Conservation (phyloP, 2,888 invertebrate species). For the Microctonus hyperodae region DNA sequence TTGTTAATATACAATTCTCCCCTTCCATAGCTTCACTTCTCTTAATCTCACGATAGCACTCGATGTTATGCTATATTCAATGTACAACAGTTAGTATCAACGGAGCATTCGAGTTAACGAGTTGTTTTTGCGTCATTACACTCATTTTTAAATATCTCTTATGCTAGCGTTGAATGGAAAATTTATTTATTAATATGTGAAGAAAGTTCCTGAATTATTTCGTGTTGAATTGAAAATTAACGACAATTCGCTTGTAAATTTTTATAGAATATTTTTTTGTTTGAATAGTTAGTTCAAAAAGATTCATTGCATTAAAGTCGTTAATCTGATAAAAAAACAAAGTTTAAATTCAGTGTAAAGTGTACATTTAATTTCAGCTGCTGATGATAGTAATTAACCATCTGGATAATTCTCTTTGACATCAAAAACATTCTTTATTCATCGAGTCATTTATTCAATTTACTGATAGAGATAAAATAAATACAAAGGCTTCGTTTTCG, state of each 20-base stretch:
- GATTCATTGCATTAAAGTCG: too few relatives aligned
- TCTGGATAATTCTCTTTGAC: too few relatives aligned
- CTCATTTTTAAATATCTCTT: neutral
- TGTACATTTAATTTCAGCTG: neutral
- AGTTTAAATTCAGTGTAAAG: constrained; percentile 7
- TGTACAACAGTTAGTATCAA: constrained; percentile 2
- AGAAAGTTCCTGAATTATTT: neutral
- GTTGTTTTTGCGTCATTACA: neutral
- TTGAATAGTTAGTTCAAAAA: too few relatives aligned
- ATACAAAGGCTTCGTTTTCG: too few relatives aligned
- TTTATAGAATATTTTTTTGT: too few relatives aligned
- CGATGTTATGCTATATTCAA: neutral
- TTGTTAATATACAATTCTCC: constrained; percentile 35
- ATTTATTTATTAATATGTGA: neutral
- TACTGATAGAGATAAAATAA: too few relatives aligned
- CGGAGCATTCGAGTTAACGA: constrained; percentile 12
- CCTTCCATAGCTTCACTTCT: constrained; percentile 45
- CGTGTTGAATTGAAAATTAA: too few relatives aligned
- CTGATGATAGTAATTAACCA: neutral
- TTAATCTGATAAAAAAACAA: constrained; percentile 10
- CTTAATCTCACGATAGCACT: constrained; percentile 16
- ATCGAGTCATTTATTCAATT: too few relatives aligned
- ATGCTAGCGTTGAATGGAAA: neutral
- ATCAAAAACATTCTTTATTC: too few relatives aligned
- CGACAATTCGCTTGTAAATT: too few relatives aligned